Evolutionary conservation across 2,797 vertebrate species (phyloP), one percentile per base, ranked within the genome.

Genomic region (Pogonophryne albipinna): DNA sequence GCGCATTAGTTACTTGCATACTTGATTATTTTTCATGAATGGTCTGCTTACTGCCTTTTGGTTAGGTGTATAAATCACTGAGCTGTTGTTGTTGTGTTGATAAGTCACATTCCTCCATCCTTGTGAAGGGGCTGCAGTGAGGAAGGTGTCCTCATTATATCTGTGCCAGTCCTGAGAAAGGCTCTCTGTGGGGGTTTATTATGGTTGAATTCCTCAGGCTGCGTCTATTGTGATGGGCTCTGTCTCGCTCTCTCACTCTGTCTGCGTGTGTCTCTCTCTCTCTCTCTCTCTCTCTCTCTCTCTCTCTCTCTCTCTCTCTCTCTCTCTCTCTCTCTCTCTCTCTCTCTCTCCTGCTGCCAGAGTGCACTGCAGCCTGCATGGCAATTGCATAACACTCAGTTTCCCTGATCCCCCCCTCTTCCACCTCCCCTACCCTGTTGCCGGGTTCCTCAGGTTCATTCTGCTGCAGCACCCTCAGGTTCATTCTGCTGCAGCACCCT

Each of bases 351-450:
- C 62, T 75, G 59, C 82, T 73, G 64, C 74, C 81, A 82, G 67
- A 81, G 77, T 78, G 81, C 80, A 82, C 87, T 90, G 87, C 92
- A 92, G 92, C 79, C 82, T 91, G 91, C 90, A 92, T 90, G 76
- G 88, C 85, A 90, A 90, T 94, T 95, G 87, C 91, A 92, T 94
- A 94, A 94, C 73, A 17, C 62, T 79, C 66, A 82, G 80, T 87
- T 65, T 91, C 53, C 56, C 66, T 74, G 58, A 71, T 46, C 9
- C 8, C 53, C 47, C 47, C 47, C 41, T 23, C 63, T 38, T 38
- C 23, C 42, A 34, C 17, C 19, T 64, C 52, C 12, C 42, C 19
- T 12, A 45, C 69, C 79, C 85, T 91, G 84, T 86, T 91, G 85
- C 84, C 78, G 83, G 87, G 93, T 93, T 93, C 90, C 87, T 59